Percentiles rank a stretch among this genome's conserved stretches.
phyloP scores from a whole-genome alignment of 2,113 vertebrate genomes.

The Erpornis zantholeuca region DNA sequence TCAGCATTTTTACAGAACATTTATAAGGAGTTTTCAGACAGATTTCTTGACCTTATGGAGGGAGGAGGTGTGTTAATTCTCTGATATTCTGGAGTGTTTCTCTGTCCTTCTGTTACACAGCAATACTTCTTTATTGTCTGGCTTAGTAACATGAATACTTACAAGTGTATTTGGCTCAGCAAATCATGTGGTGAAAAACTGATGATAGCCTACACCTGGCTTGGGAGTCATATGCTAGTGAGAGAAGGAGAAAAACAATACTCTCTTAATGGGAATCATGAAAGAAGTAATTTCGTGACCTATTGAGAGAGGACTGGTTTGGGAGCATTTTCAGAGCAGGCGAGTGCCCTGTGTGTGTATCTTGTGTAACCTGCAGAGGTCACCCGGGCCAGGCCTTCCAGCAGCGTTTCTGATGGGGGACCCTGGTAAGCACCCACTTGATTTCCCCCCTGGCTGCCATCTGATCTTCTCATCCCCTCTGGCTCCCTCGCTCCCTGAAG shows the following conservation, averaged over 20 bases:
- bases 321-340: neutral
- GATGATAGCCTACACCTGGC: neutral
- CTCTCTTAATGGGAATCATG: neutral
- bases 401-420: neutral
- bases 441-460: neutral
- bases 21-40: neutral
- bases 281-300: neutral
- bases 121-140: neutral
- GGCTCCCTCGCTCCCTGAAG: neutral
- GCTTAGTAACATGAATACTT: neutral
- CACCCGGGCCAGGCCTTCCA: neutral
- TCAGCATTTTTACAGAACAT: neutral
- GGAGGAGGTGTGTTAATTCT: neutral
- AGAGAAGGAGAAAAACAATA: neutral
- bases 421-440: neutral
- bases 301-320: neutral
- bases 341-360: neutral
- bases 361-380: too few species aligned
- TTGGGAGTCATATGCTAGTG: neutral
- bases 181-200: neutral
- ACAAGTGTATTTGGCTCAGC: neutral
- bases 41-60: neutral
- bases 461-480: neutral
- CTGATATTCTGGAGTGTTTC: neutral
- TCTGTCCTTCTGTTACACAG: neutral